phyloP scores from a whole-genome alignment of 1,140 invertebrate species.

The Drosophila asahinai region DNA sequence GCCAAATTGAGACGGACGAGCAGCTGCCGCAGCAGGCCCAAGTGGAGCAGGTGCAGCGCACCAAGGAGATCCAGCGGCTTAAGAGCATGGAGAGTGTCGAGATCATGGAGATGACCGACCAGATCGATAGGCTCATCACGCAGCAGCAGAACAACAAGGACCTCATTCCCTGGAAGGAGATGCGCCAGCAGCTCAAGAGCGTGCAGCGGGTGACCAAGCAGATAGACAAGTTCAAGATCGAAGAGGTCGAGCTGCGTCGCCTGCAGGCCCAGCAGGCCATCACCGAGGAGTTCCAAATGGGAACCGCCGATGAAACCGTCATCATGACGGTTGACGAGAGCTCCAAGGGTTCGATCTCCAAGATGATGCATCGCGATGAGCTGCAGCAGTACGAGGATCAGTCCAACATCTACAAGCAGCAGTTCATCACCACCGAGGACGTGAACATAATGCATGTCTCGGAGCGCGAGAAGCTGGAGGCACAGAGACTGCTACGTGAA shows the following conservation, averaged over 20 bases:
- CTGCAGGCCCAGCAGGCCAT: conserved; percentile 66
- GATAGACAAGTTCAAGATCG: conserved; percentile 83
- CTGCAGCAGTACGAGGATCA: conserved; percentile 73
- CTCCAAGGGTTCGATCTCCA: conserved; percentile 78
- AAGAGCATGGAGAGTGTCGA: conserved; percentile 85
- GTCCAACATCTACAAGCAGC: conserved; percentile 64
- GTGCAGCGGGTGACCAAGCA: conserved; percentile 77
- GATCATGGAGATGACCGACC: conserved; percentile 82
- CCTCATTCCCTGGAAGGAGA: conserved; percentile 81
- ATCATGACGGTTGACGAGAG: conserved; percentile 71
- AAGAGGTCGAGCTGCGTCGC: conserved; percentile 78
- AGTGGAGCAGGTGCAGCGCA: conserved; percentile 65
- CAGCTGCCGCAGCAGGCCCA: conserved; percentile 68
- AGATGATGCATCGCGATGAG: conserved; percentile 64
- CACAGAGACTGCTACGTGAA: conserved; percentile 63
- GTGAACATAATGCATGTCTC: conserved; percentile 75
- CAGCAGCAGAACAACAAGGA: conserved; percentile 74
- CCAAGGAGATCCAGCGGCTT: conserved; percentile 73
- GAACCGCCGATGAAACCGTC: conserved; percentile 51
- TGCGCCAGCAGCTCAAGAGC: conserved; percentile 82
- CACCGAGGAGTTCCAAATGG: conserved; percentile 54
- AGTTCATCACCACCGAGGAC: conserved; percentile 79
- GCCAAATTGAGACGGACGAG: conserved; percentile 66
- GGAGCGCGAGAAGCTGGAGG: conserved; percentile 75
- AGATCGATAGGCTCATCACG: conserved; percentile 79